Evolutionary conservation across 2,888 invertebrate species (phyloP), one percentile per base, ranked within the genome.

Genomic region (Eupithecia exiguata): DNA sequence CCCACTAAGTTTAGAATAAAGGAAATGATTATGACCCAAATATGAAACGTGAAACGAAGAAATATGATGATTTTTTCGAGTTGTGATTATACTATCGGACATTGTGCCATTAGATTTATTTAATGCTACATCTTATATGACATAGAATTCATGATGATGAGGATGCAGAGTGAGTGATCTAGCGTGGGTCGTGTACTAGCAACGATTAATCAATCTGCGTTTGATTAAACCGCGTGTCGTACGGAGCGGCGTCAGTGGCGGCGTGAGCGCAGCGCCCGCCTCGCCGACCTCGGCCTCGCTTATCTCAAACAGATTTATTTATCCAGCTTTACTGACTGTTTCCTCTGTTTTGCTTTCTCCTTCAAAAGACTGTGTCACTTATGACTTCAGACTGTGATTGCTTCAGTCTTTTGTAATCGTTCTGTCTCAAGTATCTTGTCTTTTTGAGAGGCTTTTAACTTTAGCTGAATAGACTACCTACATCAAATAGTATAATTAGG

Each of bases 271-370:
- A 78, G 77, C 79, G 81, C 77, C 79, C 73, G 49, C 49, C 21
- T 18, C 61, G 75, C 35, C 74, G 89, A 87, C 90, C 92, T 91
- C 88, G 91, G 86, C 88, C 87, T 87, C 86, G 85, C 87, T 89
- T 88, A 88, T 88, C 87, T 84, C 81, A 75, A 78, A 82, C 84
- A 84, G 87, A 88, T 88, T 89, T 85, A 86, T 86, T 84, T 85
- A 82, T 82, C 81, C 82, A 84, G 81, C 84, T 85, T 86, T 81
- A 82, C 79, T 77, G 21, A 67, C 25, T 46, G 69, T 69, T 74
- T 67, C 71, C 67, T 69, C 65, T 53, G 49, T 40, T 66, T 66
- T 40, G 66, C 66, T 66, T 66, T 66, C 66, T 40, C 66, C 40
- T 65, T 38, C 38, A 58, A 80, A 80, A 82, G 72, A 79, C 81